Evolutionary conservation across 2,888 invertebrate genomes (phyloP), one percentile per base, ranked within the genome.

Genomic region (Dinocampus coccinellae): DNA sequence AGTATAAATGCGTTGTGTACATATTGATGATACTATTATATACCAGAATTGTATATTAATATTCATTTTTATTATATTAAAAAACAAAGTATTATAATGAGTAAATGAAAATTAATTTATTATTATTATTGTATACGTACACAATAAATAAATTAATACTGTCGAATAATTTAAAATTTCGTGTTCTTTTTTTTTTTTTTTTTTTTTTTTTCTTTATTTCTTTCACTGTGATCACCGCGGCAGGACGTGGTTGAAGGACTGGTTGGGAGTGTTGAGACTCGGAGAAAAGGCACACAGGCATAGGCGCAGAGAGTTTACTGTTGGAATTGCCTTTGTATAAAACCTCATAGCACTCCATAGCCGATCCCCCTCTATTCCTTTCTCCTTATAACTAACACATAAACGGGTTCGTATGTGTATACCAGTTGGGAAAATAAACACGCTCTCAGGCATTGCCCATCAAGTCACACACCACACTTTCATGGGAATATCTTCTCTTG

Each of bases 301-400:
- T 55, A 55, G 55, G 55, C 55, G 55, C 55, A 55, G 55, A 10
- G 55, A 55, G 55, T 55, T 55, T 55, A 55, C 55, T 55, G 55
- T 26, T 36, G 55, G 57, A 34, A 57, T 36, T 24, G 57, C 26
- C 33, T 66, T 55, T 47, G 47, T 47, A 20, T 47, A 16, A 47
- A 47, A 16, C 29, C 7, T 7, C 29, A 29, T 29, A 29, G 29
- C 29, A n/a, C 47, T 47, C 47, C 16, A 47, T 47, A 47, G 47
- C 16, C 47, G 1, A 47, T 47, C 16, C 47, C 47, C 47, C 47
- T 47, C 47, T 47, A 16, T 47, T 47, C 47, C 47, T 47, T 47
- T 47, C 47, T 47, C 47, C 47, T 47, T 47, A n/a, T n/a, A n/a
- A 16, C 16, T 16, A 7, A 47, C 9, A 47, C n/a, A 39, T 16